phyloP scores from a whole-genome alignment of 2,888 invertebrate genomes.

The Stenodema calcarata region DNA sequence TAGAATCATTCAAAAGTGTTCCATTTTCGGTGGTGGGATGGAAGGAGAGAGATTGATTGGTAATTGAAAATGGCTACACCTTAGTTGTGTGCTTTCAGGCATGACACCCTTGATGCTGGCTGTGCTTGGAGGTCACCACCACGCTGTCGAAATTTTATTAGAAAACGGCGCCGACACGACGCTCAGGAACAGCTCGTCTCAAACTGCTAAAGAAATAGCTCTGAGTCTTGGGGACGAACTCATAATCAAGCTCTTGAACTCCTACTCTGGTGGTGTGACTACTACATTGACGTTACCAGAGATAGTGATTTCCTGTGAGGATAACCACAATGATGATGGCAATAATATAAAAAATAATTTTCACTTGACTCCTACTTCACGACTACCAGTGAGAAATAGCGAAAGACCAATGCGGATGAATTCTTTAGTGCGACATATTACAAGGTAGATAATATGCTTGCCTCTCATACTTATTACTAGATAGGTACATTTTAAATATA shows the following conservation, averaged over 20 bases:
- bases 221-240: neutral
- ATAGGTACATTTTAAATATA: too few relatives aligned
- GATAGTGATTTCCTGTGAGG: neutral
- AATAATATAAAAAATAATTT: neutral
- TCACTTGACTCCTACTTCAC: neutral
- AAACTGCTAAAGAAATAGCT: constrained; percentile 40
- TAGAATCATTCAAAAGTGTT: too few relatives aligned
- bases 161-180: constrained; percentile 6
- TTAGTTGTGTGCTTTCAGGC: neutral
- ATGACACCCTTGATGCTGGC: constrained; percentile 45
- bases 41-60: too few relatives aligned
- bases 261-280: neutral
- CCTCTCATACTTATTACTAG: too few relatives aligned
- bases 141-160: constrained; percentile 20
- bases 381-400: neutral
- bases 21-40: too few relatives aligned
- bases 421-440: neutral
- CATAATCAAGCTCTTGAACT: constrained; percentile 9
- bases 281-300: neutral
- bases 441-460: neutral
- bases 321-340: neutral
- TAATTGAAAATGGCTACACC: too few relatives aligned
- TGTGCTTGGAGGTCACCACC: constrained; percentile 1
- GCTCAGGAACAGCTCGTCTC: neutral
- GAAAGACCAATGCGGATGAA: neutral